Evolutionary conservation across 2,797 vertebrate genomes (phyloP), one percentile per base, ranked within the genome.

Genomic region (Protonibea diacanthus): DNA sequence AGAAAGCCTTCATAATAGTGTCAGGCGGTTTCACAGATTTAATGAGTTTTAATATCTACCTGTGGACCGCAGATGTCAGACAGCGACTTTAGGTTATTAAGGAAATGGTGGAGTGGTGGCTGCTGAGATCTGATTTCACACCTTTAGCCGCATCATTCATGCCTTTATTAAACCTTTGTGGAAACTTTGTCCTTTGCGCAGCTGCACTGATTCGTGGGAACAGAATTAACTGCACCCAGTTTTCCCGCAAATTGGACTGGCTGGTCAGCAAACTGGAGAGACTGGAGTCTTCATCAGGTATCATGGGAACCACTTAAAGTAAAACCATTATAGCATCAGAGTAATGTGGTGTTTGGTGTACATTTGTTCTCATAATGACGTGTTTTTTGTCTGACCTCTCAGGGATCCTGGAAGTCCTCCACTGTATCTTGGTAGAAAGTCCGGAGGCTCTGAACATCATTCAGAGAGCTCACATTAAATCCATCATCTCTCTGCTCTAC

Each of bases 351-450:
- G 1, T 48, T 51, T 29, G 0, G 29, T 61, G 47, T 3, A 17
- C 4, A 67, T 33, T n/a, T 44, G 4, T 55, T 58, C 20, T 65
- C 8, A 21, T 47, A n/a, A 49, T 74, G 42, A 51, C 13, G 56
- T 59, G 23, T 58, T 40, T 59, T 76, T 52, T 66, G 17, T 82
- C 5, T 60, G 23, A 29, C 48, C 8, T 70, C 17, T 56, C 9
- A 99, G 98, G 98, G 86, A 99, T 99, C 91, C 93, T 99, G 87
- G 97, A 99, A 94, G 98, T 99, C 53, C 95, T 99, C 78, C 97
- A 98, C 83, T 99, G 98, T 84, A 97, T 99, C 86, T 92, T 99
- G 94, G 96, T 95, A 73, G 98, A 99, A 95, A 99, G 98, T 88
- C 98, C 98, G 18, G 98, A 99, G 93, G 98, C 98, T 91, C 95